A percentile compares a stretch with the other conserved stretches of the same genome.
phyloP scores from a whole-genome alignment of 2,888 invertebrate species.

The Ferrisia virgata region DNA sequence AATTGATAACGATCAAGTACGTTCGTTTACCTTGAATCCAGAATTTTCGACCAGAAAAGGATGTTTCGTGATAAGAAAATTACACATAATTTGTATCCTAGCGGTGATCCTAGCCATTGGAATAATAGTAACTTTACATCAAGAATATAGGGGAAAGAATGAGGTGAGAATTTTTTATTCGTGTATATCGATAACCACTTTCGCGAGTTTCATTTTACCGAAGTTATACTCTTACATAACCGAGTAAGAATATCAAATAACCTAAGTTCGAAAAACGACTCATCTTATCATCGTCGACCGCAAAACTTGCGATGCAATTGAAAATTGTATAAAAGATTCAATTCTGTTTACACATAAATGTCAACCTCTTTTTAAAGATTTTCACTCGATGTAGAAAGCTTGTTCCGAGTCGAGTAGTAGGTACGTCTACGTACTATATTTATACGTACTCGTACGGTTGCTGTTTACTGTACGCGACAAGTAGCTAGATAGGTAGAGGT shows the following conservation, averaged over 20 bases:
- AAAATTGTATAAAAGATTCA: neutral
- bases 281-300: neutral
- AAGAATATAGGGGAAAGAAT: neutral
- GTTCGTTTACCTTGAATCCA: slow-evolving; percentile 4
- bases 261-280: neutral
- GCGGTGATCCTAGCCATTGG: neutral
- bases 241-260: too few species aligned
- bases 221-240: neutral
- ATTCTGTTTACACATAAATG: neutral
- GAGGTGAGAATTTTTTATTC: neutral
- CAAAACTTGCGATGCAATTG: neutral
- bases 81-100: neutral
- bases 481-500: too few species aligned
- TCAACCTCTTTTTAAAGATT: slow-evolving; percentile 1
- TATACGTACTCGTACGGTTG: too few species aligned
- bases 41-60: neutral
- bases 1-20: neutral
- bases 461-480: too few species aligned
- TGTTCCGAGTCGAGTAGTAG: neutral
- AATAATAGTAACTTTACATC: neutral
- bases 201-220: too few species aligned
- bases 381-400: neutral
- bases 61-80: neutral
- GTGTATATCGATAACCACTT: neutral
- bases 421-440: too few species aligned